A percentile compares a stretch with the other conserved stretches of the same genome.
phyloP scores from a whole-genome alignment of 2,888 invertebrate genomes.

The Gordius sp. region DNA sequence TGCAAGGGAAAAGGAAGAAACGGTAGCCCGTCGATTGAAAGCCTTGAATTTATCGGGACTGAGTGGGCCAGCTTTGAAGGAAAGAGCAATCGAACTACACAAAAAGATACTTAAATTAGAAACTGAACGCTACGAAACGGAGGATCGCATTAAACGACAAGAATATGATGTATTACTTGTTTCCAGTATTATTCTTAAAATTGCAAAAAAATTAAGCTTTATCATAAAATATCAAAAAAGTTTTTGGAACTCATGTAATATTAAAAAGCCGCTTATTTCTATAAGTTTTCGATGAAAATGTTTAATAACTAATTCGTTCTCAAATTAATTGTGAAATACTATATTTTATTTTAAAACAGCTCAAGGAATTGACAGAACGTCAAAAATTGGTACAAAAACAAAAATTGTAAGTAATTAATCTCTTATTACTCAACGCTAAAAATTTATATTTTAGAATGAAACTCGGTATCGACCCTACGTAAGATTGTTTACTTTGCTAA shows the following conservation, averaged over 20 bases:
- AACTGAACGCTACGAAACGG: constrained; percentile 9
- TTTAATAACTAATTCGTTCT: not conserved
- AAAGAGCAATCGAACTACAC: constrained; percentile 8
- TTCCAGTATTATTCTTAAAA: not conserved
- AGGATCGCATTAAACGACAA: constrained; percentile 13
- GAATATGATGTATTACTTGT: constrained; percentile 5
- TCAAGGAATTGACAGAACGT: constrained; percentile 11
- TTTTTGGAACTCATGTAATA: too few species aligned
- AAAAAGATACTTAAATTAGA: not conserved
- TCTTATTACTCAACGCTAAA: not conserved
- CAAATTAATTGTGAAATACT: not conserved
- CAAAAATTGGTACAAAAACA: constrained; percentile 8
- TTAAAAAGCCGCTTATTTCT: not conserved
- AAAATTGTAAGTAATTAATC: constrained; percentile 14
- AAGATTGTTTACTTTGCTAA: constrained; percentile 7
- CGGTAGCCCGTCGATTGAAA: not conserved
- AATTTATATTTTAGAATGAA: not conserved
- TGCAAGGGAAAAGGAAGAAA: not conserved
- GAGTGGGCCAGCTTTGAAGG: not conserved
- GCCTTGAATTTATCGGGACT: not conserved
- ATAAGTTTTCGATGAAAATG: not conserved
- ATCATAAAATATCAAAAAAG: not conserved
- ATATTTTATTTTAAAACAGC: not conserved
- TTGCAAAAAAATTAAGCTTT: not conserved
- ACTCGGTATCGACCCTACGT: constrained; percentile 13